Evolutionary conservation across 2,888 invertebrate species (phyloP).

Genomic region (Archaeoteleia sp.): DNA sequence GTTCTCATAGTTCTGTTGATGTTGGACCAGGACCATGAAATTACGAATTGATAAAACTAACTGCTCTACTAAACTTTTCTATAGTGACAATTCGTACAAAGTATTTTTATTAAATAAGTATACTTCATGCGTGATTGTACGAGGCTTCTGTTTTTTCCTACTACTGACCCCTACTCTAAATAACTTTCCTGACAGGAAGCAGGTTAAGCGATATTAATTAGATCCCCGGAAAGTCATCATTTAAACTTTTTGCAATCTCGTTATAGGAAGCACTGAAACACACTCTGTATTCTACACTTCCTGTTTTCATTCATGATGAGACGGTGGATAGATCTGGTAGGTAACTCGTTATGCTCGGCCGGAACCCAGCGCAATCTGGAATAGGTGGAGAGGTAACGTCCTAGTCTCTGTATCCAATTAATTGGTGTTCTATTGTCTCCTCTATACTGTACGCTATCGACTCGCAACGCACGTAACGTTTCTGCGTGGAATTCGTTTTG

Average conservation of each 20-base stretch:
- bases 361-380: conserved; percentile 40
- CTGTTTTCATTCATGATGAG: conserved; percentile 29
- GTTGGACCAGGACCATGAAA: too few species aligned
- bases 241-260: conserved; percentile 12
- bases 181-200: too few species aligned
- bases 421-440: conserved; percentile 59
- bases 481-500: conserved; percentile 43
- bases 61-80: too few species aligned
- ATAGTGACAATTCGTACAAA: too few species aligned
- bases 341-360: conserved; percentile 47
- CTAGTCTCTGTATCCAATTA: conserved; percentile 60
- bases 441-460: conserved; percentile 22
- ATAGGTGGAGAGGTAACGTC: conserved; percentile 56
- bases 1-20: too few species aligned
- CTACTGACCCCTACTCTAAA: too few species aligned
- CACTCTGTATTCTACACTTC: conserved; percentile 13
- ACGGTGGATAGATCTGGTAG: conserved; percentile 30
- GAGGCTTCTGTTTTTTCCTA: too few species aligned
- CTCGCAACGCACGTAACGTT: conserved; percentile 44
- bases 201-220: too few species aligned
- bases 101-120: too few species aligned
- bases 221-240: too few species aligned
- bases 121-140: too few species aligned
- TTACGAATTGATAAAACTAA: too few species aligned
- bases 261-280: conserved; percentile 34